Evolutionary conservation across 2,113 vertebrate species (phyloP).

Genomic region (Paratilapia polleni): DNA sequence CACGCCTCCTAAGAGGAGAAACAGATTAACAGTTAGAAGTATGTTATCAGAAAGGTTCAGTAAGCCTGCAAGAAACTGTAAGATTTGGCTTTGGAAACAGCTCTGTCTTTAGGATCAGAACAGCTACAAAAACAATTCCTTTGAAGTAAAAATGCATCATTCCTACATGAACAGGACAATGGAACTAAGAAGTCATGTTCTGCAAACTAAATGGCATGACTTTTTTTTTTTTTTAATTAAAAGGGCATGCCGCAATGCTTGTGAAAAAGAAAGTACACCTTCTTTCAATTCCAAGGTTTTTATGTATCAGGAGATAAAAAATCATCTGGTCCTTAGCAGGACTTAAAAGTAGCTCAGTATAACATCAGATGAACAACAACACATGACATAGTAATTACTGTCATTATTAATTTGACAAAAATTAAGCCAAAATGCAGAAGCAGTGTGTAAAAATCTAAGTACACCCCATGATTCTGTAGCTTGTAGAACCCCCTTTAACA

Average conservation of each 20-base stretch:
- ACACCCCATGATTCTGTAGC: too few species aligned
- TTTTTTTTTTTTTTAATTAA: too few species aligned
- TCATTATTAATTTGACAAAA: neutral
- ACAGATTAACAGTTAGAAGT: neutral
- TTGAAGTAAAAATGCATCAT: neutral
- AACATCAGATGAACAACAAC: neutral
- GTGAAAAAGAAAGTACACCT: too few species aligned
- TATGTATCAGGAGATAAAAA: too few species aligned
- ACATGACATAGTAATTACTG: neutral
- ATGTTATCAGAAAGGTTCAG: neutral
- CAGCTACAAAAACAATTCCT: neutral
- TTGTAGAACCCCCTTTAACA: neutral
- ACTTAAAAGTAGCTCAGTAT: neutral
- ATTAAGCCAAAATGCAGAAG: too few species aligned
- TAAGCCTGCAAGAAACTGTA: neutral
- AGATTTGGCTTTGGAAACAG: neutral
- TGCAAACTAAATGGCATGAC: too few species aligned
- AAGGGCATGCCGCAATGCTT: too few species aligned
- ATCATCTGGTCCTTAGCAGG: too few species aligned
- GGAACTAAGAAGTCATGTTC: too few species aligned
- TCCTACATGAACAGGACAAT: neutral
- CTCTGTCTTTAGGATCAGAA: neutral
- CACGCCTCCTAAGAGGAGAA: slow-evolving; percentile 88
- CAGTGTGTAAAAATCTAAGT: too few species aligned
- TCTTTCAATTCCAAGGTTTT: too few species aligned